These are phyloP conservation scores for Nemurella pictetii DNA, from an alignment of 2,888 invertebrate genomes.

Conservation along the genomic window DNA sequence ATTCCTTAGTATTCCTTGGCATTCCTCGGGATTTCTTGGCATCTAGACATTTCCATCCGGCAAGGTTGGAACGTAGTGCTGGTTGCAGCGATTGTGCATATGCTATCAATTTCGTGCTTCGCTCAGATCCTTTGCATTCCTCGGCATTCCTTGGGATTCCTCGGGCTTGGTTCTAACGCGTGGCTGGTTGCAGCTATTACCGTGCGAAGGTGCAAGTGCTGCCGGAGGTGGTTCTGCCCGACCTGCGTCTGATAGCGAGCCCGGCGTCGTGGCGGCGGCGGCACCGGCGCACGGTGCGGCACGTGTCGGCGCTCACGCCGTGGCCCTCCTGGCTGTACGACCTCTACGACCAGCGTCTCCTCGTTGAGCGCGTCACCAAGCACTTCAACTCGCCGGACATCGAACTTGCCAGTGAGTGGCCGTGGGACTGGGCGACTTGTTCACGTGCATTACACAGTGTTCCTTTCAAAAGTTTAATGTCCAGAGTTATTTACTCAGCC, in stretches of 20 bases:
- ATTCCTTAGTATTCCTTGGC: too few relatives aligned
- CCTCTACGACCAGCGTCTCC: conserved; percentile 60
- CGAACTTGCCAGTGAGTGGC: background rate
- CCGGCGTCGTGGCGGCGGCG: conserved; percentile 45
- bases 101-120: too few relatives aligned
- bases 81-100: too few relatives aligned
- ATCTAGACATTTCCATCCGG: too few relatives aligned
- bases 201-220: conserved; percentile 67
- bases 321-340: conserved; percentile 71
- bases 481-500: too few relatives aligned
- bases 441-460: too few relatives aligned
- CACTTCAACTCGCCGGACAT: background rate
- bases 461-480: too few relatives aligned
- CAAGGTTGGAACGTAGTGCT: too few relatives aligned
- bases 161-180: too few relatives aligned
- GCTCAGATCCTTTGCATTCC: too few relatives aligned
- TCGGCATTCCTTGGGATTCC: too few relatives aligned
- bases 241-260: conserved; percentile 56
- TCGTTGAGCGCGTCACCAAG: conserved; percentile 51
- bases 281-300: background rate
- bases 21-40: too few relatives aligned
- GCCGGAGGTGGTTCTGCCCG: conserved; percentile 65
- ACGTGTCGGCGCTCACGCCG: conserved; percentile 59
- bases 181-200: conserved; percentile 55
- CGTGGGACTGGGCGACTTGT: background rate